These are phyloP conservation scores for Drosophila santomea DNA, from an alignment of 1,140 invertebrate species.

Conservation along the genomic window DNA sequence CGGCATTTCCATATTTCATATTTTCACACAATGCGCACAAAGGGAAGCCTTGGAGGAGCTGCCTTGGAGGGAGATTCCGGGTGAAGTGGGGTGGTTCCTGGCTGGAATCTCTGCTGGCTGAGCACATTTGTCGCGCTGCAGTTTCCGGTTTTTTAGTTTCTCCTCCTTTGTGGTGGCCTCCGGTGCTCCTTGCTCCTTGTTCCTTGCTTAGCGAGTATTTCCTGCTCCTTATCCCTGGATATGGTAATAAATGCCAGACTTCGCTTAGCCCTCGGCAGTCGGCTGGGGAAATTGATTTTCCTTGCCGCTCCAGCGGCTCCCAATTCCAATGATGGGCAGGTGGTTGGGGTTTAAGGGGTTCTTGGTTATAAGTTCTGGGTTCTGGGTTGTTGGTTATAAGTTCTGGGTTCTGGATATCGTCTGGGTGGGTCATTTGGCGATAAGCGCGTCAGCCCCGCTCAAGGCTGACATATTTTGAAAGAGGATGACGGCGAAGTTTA, in stretches of 20 bases:
- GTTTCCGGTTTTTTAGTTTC: conserved; percentile 52
- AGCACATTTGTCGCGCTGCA: conserved; percentile 69
- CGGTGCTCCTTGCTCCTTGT: conserved; percentile 6
- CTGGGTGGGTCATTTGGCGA: conserved; percentile 58
- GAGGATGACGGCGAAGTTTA: conserved; percentile 17
- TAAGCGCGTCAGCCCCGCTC: conserved; percentile 50
- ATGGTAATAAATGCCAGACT: conserved; percentile 79
- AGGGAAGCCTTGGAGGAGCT: neutral
- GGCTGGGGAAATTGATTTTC: conserved; percentile 74
- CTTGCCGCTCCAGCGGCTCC: conserved; percentile 55
- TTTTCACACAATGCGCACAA: conserved; percentile 65
- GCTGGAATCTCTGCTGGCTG: conserved; percentile 18
- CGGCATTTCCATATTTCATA: conserved; percentile 63
- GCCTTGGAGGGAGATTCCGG: neutral
- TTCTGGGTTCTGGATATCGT: conserved; percentile 16
- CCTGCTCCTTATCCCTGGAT: conserved; percentile 56
- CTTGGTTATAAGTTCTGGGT: conserved; percentile 1
- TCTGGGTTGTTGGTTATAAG: neutral
- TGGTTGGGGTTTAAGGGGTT: conserved; percentile 1
- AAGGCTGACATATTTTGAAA: conserved; percentile 48
- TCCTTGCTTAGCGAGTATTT: conserved; percentile 51
- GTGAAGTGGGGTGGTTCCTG: neutral
- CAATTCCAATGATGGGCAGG: conserved; percentile 11
- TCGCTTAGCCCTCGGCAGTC: conserved; percentile 35
- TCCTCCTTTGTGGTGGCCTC: conserved; percentile 45